These are phyloP conservation scores for Gnatocerus cornutus DNA, from an alignment of 2,888 invertebrate genomes.

Conservation along the genomic window DNA sequence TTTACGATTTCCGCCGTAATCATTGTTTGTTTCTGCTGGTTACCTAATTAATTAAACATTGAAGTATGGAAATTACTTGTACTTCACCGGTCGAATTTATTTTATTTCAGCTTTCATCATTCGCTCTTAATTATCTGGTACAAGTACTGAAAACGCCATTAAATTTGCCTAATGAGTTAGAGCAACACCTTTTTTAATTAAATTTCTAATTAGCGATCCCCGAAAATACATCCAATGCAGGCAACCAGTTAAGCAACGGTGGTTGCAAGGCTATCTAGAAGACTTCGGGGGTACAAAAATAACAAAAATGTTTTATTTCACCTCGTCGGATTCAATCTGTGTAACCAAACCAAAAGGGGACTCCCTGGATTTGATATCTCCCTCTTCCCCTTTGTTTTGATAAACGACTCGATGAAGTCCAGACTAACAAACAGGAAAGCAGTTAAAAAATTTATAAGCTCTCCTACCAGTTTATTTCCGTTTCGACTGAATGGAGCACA, in stretches of 20 bases:
- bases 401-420: conserved; percentile 40
- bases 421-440: conserved; percentile 29
- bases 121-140: conserved; percentile 1
- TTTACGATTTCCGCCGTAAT: conserved; percentile 34
- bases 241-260: conserved; percentile 45
- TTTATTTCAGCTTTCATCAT: conserved; percentile 8
- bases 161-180: conserved; percentile 6
- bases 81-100: conserved; percentile 4
- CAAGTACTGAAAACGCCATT: conserved; percentile 11
- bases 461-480: conserved; percentile 24
- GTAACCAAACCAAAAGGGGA: conserved; percentile 35
- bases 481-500: conserved; percentile 10
- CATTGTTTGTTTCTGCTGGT: conserved; percentile 16
- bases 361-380: conserved; percentile 16
- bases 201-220: conserved; percentile 12
- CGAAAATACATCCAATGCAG: conserved; percentile 6
- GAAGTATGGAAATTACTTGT: not conserved
- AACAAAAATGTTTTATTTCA: conserved; percentile 51
- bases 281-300: conserved; percentile 31
- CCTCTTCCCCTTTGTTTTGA: conserved; percentile 41
- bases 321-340: conserved; percentile 54
- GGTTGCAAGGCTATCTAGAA: conserved; percentile 24
- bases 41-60: conserved; percentile 24
- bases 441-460: conserved; percentile 34
- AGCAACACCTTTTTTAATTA: conserved; percentile 11